Conservation (phyloP, 2,797 vertebrate genomes). For the Dryobates pubescens region DNA sequence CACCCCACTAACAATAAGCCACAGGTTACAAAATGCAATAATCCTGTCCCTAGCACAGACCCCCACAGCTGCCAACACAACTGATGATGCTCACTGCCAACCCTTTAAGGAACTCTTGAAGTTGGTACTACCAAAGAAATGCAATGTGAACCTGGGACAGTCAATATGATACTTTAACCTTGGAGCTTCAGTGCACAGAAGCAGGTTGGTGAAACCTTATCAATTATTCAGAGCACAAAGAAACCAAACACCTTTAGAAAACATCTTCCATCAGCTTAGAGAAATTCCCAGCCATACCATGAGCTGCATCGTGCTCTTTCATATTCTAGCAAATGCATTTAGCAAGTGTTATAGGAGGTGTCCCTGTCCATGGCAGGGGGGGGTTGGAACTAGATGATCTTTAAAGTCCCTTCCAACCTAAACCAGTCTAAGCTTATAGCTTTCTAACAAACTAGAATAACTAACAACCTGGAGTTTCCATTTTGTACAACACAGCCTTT, state of each 20-base stretch:
- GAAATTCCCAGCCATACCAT: not conserved
- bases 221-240: slow-evolving; percentile 58
- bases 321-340: not conserved
- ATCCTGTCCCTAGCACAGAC: not conserved
- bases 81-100: not conserved
- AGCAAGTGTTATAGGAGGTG: not conserved
- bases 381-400: no score
- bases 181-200: not conserved
- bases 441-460: not conserved
- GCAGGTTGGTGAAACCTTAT: not conserved
- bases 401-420: no score
- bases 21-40: not conserved
- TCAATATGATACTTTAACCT: not conserved
- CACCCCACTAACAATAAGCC: not conserved
- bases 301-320: not conserved
- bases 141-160: not conserved
- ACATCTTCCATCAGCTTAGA: slow-evolving; percentile 4
- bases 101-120: not conserved
- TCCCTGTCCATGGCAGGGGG: no score
- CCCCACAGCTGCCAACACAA: not conserved
- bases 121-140: not conserved
- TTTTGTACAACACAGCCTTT: not conserved
- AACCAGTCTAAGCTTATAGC: not conserved
- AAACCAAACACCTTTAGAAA: slow-evolving; percentile 51
- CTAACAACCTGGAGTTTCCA: not conserved